phyloP scores from a whole-genome alignment of 1,140 invertebrate genomes.

The Cataglyphis hispanica region DNA sequence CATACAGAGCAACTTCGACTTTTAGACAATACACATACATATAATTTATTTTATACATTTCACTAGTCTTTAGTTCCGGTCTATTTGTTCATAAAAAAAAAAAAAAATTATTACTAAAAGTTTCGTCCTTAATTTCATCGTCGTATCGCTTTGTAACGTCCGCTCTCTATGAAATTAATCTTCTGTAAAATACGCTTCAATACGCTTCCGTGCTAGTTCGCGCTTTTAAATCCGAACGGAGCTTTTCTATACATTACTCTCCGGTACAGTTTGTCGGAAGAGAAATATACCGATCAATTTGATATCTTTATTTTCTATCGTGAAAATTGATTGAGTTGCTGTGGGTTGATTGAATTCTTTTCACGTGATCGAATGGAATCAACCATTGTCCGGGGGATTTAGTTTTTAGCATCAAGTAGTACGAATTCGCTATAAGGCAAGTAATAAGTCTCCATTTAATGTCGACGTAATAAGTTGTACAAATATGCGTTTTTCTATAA shows the following conservation, averaged over 20 bases:
- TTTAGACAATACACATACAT: not conserved
- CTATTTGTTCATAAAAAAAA: conserved; percentile 34
- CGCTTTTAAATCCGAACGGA: conserved; percentile 63
- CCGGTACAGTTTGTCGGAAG: conserved; percentile 18
- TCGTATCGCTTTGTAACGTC: conserved; percentile 53
- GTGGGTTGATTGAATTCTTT: conserved; percentile 69
- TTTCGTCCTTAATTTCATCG: conserved; percentile 30
- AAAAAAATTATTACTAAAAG: conserved; percentile 26
- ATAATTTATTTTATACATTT: not conserved
- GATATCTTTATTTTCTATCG: conserved; percentile 65
- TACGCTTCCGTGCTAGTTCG: conserved; percentile 34
- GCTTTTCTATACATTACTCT: conserved; percentile 67
- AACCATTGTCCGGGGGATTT: conserved; percentile 62
- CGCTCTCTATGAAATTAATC: conserved; percentile 37
- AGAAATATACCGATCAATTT: conserved; percentile 65
- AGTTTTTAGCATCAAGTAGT: conserved; percentile 38
- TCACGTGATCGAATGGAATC: conserved; percentile 47
- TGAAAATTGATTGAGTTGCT: conserved; percentile 73
- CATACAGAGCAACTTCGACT: not conserved
- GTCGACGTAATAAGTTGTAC: not conserved
- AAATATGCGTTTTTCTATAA: not conserved
- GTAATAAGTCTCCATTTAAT: conserved; percentile 30
- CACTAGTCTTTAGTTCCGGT: not conserved
- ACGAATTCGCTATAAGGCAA: conserved; percentile 3
- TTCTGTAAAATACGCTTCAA: conserved; percentile 69